Percentiles rank a stretch among this genome's conserved stretches.
Conservation (phyloP, 2,888 invertebrate species). For the Protodeltote pygarga region DNA sequence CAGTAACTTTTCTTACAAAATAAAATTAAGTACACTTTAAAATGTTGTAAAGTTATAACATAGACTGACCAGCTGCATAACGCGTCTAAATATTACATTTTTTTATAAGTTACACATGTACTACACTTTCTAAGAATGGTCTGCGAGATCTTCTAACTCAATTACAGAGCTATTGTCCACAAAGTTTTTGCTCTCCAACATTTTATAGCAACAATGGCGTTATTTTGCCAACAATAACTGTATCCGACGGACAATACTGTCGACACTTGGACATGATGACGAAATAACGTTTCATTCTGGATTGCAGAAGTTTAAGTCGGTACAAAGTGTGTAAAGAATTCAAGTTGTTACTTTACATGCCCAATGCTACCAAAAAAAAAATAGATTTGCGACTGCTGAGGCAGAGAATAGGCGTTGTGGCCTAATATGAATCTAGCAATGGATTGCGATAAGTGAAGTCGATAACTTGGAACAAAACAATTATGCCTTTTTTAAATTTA, state of each 20-base stretch:
- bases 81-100: conserved; percentile 23
- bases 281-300: background rate
- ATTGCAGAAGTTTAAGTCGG: conserved; percentile 28
- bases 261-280: conserved; percentile 57
- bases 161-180: conserved; percentile 74
- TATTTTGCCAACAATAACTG: conserved; percentile 86
- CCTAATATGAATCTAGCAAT: too few relatives aligned
- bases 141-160: conserved; percentile 75
- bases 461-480: too few relatives aligned
- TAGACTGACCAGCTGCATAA: conserved; percentile 16
- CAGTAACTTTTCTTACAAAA: background rate
- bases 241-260: conserved; percentile 57
- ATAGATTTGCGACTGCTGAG: too few relatives aligned
- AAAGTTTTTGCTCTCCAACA: conserved; percentile 71
- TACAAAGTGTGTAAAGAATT: conserved; percentile 1
- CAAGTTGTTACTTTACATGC: too few relatives aligned
- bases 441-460: too few relatives aligned
- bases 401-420: too few relatives aligned
- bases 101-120: conserved; percentile 29
- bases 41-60: background rate
- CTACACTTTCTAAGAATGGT: conserved; percentile 55
- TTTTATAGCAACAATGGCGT: conserved; percentile 71
- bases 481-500: too few relatives aligned
- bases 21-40: background rate
- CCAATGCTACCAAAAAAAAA: too few relatives aligned